Evolutionary conservation across 2,797 vertebrate species (phyloP).

Genomic region (Sebastes aleutianus): DNA sequence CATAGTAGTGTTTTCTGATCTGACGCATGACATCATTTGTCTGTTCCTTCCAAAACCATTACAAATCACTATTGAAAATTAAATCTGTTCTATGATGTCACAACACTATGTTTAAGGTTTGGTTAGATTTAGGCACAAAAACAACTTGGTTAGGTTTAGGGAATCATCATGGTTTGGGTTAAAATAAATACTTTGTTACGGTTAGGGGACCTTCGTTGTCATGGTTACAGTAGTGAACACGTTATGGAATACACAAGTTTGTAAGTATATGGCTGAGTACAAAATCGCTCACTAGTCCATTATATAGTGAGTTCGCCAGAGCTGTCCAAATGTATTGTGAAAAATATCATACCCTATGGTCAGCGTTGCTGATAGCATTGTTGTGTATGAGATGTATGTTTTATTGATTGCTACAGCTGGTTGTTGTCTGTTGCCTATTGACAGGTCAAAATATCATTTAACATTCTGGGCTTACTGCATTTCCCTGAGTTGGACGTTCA

Average conservation of each 20-base stretch:
- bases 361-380: background rate
- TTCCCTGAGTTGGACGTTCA: conserved; percentile 61
- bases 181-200: background rate
- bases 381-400: background rate
- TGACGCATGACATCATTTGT: background rate
- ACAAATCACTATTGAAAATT: background rate
- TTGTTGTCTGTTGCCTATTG: background rate
- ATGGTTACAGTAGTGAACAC: background rate
- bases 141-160: background rate
- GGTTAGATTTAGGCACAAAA: background rate
- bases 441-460: background rate
- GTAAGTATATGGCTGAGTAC: background rate
- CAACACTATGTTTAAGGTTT: background rate
- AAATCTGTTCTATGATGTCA: background rate
- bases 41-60: background rate
- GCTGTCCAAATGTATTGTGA: background rate
- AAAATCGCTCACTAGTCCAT: background rate
- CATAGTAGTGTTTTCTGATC: background rate
- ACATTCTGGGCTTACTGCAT: background rate
- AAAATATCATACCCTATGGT: background rate
- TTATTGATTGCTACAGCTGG: background rate
- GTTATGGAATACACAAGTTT: background rate
- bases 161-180: background rate
- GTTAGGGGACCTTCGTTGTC: background rate
- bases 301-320: background rate